Base-by-base conservation (phyloP, 1,140 invertebrate genomes). In the Calliphora vicina region DNA sequence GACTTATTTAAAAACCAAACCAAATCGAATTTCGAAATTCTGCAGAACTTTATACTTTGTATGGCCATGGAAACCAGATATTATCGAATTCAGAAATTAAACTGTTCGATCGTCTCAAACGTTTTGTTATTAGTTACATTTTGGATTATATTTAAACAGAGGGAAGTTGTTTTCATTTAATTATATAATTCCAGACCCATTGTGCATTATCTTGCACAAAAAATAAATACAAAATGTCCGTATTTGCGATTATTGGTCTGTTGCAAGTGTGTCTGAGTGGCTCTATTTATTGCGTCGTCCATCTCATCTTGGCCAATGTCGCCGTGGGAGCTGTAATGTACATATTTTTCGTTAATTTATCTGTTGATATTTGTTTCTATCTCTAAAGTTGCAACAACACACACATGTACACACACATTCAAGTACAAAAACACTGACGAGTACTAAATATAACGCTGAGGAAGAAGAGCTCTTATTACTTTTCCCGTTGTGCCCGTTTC, bases 401-500 rank as follows among this genome's bases (percentile, higher is more conserved):
- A n/a, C n/a, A n/a, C n/a, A n/a, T n/a, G n/a, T n/a, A n/a, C n/a
- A n/a, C n/a, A 57, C n/a, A 57, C 15, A 17, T 17, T n/a, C 50
- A 17, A 35, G 35, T 35, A 35, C 35, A 35, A 35, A 35, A 4
- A 57, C 15, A 2, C 17, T 1, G 15, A 15, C n/a, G n/a, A 23
- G 61, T 23, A 67, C n/a, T 67, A 23, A 20, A 20, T 23, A 6
- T 10, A 12, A 35, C 20, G 35, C 35, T 25, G n/a, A 45, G 74
- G 74, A 78, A 78, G 74, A 78, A 43, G 74, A 78, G 74, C 74
- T 78, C 35, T 23, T 78, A 78, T 78, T 78, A 78, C 74, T 78
- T 78, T 12, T 17, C 61, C 35, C 0, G 35, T 78, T 78, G 20
- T 78, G 20, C 61, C 74, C 35, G 74, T 29, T 76, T 76, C 12